Conservation (phyloP, 1,140 invertebrate genomes). For the Bombus affinis region DNA sequence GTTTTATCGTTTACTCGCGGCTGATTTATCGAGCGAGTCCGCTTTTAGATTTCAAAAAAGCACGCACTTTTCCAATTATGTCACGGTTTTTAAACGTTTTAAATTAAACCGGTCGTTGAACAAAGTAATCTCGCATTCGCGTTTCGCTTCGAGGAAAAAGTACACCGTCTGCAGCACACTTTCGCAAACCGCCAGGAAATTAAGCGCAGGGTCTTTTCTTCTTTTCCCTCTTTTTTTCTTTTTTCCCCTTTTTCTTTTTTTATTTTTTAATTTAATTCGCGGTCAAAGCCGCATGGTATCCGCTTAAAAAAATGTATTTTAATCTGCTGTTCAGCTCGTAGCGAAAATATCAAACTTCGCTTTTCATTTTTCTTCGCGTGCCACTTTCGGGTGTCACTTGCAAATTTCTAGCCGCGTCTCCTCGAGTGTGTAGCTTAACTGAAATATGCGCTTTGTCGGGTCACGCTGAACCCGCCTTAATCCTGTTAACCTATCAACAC, state of each 20-base stretch:
- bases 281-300: background rate
- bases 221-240: background rate
- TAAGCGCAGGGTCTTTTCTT: too few species aligned
- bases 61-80: background rate
- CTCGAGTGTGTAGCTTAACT: slow-evolving; percentile 38
- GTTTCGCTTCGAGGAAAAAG: too few species aligned
- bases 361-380: slow-evolving; percentile 29
- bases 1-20: too few species aligned
- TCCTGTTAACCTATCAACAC: slow-evolving; percentile 70
- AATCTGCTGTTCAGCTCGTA: background rate
- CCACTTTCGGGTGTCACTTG: slow-evolving; percentile 39
- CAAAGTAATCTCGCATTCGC: background rate
- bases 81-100: background rate
- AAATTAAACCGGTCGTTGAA: background rate
- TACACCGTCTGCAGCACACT: too few species aligned
- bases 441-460: slow-evolving; percentile 57
- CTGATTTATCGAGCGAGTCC: too few species aligned
- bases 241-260: background rate
- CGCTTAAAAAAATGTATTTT: slow-evolving; percentile 5
- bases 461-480: slow-evolving; percentile 60
- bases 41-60: too few species aligned
- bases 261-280: background rate
- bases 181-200: too few species aligned
- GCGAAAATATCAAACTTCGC: slow-evolving; percentile 12
- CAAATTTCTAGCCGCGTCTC: slow-evolving; percentile 48